These are phyloP conservation scores for Corapipo altera DNA, from an alignment of 2,113 vertebrate species.

Conservation along the genomic window DNA sequence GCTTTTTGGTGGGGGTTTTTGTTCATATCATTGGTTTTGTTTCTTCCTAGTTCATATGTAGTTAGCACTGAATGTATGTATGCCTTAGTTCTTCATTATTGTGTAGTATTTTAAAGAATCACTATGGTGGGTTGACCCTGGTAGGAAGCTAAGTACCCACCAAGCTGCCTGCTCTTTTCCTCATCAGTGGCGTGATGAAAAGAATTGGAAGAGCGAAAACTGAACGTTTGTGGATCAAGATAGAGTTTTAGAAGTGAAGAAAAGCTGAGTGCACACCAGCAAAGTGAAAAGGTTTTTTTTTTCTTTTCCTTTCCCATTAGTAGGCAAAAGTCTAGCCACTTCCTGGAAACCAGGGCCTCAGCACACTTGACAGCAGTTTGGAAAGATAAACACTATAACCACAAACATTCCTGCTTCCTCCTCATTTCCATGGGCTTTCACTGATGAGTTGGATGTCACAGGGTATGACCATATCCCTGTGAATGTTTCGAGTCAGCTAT, in stretches of 20 bases:
- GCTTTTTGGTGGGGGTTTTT: not conserved
- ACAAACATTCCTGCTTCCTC: not conserved
- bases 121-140: not conserved
- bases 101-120: not conserved
- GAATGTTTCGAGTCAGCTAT: not conserved
- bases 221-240: not conserved
- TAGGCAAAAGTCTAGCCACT: not conserved
- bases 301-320: not conserved
- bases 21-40: not conserved
- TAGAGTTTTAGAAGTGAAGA: not conserved
- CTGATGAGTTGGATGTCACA: not conserved
- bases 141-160: not conserved
- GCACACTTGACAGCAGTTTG: not conserved
- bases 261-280: not conserved
- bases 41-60: not conserved
- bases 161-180: not conserved
- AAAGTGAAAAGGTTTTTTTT: not conserved
- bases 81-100: not conserved
- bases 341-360: not conserved
- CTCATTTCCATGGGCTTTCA: not conserved
- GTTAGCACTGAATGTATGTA: not conserved
- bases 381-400: not conserved
- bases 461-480: not conserved
- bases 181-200: not conserved
- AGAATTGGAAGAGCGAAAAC: not conserved